Percentiles rank a stretch among this genome's conserved stretches.
Evolutionary conservation across 2,113 vertebrate species (phyloP).

Genomic region (Pundamilia nyererei): DNA sequence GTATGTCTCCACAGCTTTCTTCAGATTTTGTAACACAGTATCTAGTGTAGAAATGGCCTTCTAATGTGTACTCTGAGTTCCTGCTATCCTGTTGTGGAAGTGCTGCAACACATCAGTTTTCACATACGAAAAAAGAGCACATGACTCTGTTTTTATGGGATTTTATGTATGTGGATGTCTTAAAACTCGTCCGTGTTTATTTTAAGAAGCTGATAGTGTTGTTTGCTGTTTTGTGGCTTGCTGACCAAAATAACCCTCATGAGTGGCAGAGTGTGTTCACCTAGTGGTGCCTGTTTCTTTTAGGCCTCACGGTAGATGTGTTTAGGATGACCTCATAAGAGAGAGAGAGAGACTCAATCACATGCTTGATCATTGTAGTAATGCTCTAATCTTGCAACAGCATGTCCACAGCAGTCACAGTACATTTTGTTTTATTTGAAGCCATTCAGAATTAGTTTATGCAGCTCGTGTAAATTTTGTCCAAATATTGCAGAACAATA

Average conservation of each 20-base stretch:
- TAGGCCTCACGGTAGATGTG: neutral
- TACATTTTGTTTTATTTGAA: neutral
- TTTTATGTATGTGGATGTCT: neutral
- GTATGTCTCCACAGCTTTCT: neutral
- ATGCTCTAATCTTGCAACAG: neutral
- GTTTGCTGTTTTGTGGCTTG: neutral
- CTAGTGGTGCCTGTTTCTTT: conserved; percentile 30
- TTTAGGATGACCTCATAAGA: conserved; percentile 20
- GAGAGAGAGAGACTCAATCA: neutral
- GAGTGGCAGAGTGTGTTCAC: conserved; percentile 20
- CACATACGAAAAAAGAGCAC: neutral
- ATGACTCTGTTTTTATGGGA: neutral
- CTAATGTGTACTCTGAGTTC: neutral
- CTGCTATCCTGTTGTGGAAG: neutral
- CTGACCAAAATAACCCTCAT: neutral
- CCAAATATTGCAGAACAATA: neutral
- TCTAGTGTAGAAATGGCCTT: neutral
- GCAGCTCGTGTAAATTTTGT: neutral
- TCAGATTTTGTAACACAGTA: neutral
- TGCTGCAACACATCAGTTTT: neutral
- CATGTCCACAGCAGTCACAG: neutral
- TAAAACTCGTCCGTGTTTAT: neutral
- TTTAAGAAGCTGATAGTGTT: neutral
- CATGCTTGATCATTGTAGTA: neutral
- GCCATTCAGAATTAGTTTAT: neutral